These are phyloP conservation scores for Acanthaster planci DNA, from an alignment of 35 echinoderm and acorn worm species.

Conservation along the genomic window DNA sequence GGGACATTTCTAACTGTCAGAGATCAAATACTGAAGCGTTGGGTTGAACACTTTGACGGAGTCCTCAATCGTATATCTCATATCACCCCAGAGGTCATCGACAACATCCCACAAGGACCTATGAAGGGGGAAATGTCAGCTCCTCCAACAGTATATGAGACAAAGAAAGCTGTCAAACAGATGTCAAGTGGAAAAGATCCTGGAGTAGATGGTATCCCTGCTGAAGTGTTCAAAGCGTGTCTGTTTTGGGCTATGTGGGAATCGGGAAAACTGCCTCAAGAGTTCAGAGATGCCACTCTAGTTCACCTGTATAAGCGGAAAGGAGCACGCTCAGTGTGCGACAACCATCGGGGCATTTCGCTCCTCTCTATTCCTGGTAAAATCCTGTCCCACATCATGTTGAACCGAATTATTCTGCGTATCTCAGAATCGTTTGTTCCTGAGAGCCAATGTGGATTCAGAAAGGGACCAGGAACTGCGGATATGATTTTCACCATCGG, in stretches of 20 bases:
- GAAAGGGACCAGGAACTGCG: constrained; percentile 33
- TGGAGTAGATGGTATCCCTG: constrained; percentile 53
- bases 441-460: constrained; percentile 54
- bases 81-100: too few species aligned
- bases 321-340: constrained; percentile 15
- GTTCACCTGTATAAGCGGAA: constrained; percentile 46
- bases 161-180: too few species aligned
- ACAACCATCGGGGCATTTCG: constrained; percentile 50
- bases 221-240: constrained; percentile 38
- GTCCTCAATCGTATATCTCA: too few species aligned
- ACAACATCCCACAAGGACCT: too few species aligned
- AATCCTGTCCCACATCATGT: constrained; percentile 10
- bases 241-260: constrained; percentile 49
- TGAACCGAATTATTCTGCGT: constrained; percentile 34
- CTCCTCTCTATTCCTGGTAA: constrained; percentile 42
- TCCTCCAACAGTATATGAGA: too few species aligned
- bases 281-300: constrained; percentile 42
- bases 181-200: too few species aligned
- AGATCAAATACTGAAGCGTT: too few species aligned
- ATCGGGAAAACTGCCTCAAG: constrained; percentile 23
- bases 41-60: too few species aligned
- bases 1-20: too few species aligned
- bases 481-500: constrained; percentile 44
- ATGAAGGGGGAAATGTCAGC: too few species aligned
- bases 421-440: constrained; percentile 25